Percentiles rank a stretch among this genome's conserved stretches.
These are phyloP conservation scores for Artemia franciscana DNA, from an alignment of 1,140 invertebrate genomes.

Conservation along the genomic window DNA sequence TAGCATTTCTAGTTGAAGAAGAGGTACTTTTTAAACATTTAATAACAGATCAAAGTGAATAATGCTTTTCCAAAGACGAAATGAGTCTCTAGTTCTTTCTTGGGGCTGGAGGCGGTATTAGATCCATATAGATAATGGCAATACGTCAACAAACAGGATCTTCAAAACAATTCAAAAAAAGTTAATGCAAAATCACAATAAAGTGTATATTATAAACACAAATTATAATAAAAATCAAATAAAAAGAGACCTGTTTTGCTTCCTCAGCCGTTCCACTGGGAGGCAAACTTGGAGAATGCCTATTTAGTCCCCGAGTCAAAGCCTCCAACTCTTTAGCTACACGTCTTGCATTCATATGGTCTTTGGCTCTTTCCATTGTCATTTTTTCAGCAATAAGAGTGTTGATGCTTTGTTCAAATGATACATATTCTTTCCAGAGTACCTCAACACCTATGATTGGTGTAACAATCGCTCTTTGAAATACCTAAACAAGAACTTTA, in stretches of 20 bases:
- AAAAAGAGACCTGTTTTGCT: constrained; percentile 50
- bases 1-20: too few species aligned
- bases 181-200: constrained; percentile 4
- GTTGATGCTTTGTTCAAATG: constrained; percentile 83
- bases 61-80: too few species aligned
- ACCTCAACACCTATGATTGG: constrained; percentile 94
- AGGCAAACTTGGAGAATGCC: constrained; percentile 78
- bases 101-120: neutral
- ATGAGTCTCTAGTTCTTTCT: too few species aligned
- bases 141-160: neutral
- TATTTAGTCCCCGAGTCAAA: constrained; percentile 76
- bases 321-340: constrained; percentile 94
- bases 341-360: constrained; percentile 90
- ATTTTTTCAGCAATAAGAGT: constrained; percentile 87
- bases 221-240: constrained; percentile 7
- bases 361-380: constrained; percentile 61
- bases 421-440: constrained; percentile 95
- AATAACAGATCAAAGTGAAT: too few species aligned
- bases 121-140: neutral
- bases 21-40: too few species aligned
- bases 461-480: constrained; percentile 80
- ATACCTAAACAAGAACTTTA: constrained; percentile 32
- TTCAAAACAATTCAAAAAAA: neutral
- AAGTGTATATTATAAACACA: constrained; percentile 9
- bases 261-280: constrained; percentile 76